These are phyloP conservation scores for Hirtodrosophila alboralis DNA, from an alignment of 2,888 invertebrate genomes.

Conservation along the genomic window DNA sequence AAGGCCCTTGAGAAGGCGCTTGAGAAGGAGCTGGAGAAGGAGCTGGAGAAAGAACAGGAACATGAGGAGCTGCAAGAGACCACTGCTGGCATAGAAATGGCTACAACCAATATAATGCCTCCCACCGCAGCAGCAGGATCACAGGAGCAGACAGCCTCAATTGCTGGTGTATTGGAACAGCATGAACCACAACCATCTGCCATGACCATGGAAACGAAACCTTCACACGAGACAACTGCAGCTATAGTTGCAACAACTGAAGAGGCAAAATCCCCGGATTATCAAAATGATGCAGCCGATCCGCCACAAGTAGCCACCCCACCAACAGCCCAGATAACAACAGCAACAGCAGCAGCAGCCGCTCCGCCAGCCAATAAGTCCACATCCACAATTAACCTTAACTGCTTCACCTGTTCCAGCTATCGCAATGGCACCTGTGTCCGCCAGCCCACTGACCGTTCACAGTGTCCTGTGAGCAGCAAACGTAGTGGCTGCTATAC, in stretches of 20 bases:
- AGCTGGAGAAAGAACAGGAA: neutral
- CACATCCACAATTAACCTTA: neutral
- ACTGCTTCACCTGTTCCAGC: slow-evolving; percentile 43
- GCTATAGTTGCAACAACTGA: neutral
- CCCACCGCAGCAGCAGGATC: slow-evolving; percentile 1
- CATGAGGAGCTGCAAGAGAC: neutral
- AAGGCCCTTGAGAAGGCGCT: too few species aligned
- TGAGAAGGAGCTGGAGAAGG: neutral
- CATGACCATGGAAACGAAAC: neutral
- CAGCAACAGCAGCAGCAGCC: neutral
- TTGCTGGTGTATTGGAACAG: neutral
- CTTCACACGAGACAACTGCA: neutral
- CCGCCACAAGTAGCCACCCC: neutral
- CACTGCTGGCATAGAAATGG: slow-evolving; percentile 3
- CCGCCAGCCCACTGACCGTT: slow-evolving; percentile 16
- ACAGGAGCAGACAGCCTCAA: neutral
- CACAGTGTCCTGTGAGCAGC: slow-evolving; percentile 7
- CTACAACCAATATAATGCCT: neutral
- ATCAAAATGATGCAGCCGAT: slow-evolving; percentile 39
- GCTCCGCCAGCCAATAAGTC: neutral
- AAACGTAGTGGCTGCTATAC: slow-evolving; percentile 68
- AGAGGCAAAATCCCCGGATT: slow-evolving; percentile 16
- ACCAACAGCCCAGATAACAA: neutral
- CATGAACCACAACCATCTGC: neutral
- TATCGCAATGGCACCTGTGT: slow-evolving; percentile 28